phyloP scores from a whole-genome alignment of 2,797 vertebrate genomes.

The Gymnodraco acuticeps region DNA sequence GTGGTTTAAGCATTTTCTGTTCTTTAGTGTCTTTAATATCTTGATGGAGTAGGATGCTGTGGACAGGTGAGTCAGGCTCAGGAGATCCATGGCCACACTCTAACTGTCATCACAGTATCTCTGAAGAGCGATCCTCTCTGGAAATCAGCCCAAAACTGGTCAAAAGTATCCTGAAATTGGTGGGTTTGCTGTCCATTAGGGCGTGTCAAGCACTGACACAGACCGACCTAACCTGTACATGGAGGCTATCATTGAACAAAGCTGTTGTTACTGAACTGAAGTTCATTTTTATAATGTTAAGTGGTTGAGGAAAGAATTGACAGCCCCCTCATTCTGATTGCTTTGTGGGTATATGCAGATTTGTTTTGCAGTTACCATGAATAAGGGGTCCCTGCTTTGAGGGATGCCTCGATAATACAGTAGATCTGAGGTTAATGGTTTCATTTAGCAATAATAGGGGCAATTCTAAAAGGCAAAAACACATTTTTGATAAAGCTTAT shows the following conservation, averaged over 20 bases:
- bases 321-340: no score
- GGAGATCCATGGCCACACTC: background rate
- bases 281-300: conserved; percentile 47
- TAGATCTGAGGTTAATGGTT: conserved; percentile 26
- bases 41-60: conserved; percentile 10
- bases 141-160: conserved; percentile 5
- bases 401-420: conserved; percentile 2
- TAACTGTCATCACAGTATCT: conserved; percentile 19
- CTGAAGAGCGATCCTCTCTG: background rate
- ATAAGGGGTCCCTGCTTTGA: conserved; percentile 18
- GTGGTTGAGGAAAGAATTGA: conserved; percentile 16
- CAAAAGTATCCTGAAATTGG: background rate
- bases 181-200: background rate
- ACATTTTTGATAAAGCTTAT: no score
- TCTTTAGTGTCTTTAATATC: background rate
- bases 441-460: conserved; percentile 19
- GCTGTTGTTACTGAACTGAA: conserved; percentile 1
- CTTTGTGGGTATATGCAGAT: no score
- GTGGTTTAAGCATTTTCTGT: background rate
- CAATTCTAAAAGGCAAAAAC: conserved; percentile 9
- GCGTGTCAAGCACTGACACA: background rate
- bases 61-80: conserved; percentile 1
- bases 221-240: background rate
- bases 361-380: conserved; percentile 20
- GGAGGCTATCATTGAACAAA: background rate